Percentiles rank a stretch among this genome's conserved stretches.
Conservation (phyloP, 2,888 invertebrate species). For the Oscheius sp. region DNA sequence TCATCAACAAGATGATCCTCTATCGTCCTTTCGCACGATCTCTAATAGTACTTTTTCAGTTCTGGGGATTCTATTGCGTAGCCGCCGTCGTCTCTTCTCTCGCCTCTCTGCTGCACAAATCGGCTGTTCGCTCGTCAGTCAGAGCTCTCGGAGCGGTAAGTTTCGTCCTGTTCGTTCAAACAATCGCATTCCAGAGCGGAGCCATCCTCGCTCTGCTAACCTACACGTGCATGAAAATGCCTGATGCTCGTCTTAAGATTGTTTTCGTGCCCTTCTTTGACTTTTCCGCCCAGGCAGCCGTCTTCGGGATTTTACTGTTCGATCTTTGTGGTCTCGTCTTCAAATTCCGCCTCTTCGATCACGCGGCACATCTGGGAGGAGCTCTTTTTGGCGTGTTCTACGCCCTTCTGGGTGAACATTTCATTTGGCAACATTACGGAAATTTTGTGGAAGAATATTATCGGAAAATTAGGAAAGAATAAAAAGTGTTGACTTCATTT, state of each 20-base stretch:
- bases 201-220: conserved; percentile 91
- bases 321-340: conserved; percentile 85
- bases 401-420: conserved; percentile 58
- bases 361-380: conserved; percentile 98
- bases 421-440: conserved; percentile 48
- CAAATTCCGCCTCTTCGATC: conserved; percentile 90
- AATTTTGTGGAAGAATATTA: conserved; percentile 18
- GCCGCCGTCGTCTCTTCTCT: conserved; percentile 83
- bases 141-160: conserved; percentile 92
- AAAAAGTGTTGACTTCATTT: background rate
- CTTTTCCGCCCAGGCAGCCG: conserved; percentile 81
- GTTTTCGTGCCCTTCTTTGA: conserved; percentile 89
- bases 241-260: conserved; percentile 83
- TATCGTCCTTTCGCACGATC: too few relatives aligned
- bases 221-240: conserved; percentile 87
- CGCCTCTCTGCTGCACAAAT: conserved; percentile 85
- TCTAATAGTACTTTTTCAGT: conserved; percentile 76
- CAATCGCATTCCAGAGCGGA: conserved; percentile 82
- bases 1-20: too few relatives aligned
- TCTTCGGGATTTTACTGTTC: conserved; percentile 81
- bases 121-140: conserved; percentile 80
- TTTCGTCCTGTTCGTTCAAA: conserved; percentile 63
- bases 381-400: conserved; percentile 85
- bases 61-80: conserved; percentile 88
- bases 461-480: background rate